These are phyloP conservation scores for Lymantria dispar DNA, from an alignment of 2,888 invertebrate species.

Conservation along the genomic window DNA sequence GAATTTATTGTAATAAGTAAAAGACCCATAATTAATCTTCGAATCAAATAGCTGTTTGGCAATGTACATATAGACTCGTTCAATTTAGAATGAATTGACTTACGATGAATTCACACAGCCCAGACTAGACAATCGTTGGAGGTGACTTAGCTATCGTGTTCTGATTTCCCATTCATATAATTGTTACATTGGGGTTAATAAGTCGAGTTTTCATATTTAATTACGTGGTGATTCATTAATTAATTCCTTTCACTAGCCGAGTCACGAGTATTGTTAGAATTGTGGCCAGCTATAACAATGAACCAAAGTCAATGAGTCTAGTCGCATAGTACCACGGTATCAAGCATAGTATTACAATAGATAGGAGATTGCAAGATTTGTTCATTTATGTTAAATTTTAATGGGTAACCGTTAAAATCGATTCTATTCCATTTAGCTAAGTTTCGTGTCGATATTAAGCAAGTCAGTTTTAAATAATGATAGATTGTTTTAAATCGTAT, in stretches of 20 bases:
- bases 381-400: not conserved
- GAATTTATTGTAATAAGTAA: not conserved
- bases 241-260: slow-evolving; percentile 60
- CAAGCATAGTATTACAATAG: slow-evolving; percentile 16
- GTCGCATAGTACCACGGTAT: slow-evolving; percentile 31
- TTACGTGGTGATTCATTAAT: slow-evolving; percentile 57
- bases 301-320: not conserved
- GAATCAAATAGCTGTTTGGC: not conserved
- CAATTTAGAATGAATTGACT: slow-evolving; percentile 33
- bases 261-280: slow-evolving; percentile 40
- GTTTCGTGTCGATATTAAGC: too few species aligned
- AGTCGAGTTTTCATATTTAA: slow-evolving; percentile 60
- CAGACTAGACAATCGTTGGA: slow-evolving; percentile 33
- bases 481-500: too few species aligned
- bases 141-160: slow-evolving; percentile 38
- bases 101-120: slow-evolving; percentile 43
- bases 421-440: not conserved
- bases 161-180: slow-evolving; percentile 56
- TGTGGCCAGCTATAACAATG: slow-evolving; percentile 43
- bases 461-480: too few species aligned
- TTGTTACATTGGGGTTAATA: slow-evolving; percentile 60
- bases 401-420: not conserved
- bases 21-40: not conserved
- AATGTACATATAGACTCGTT: not conserved
- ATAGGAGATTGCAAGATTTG: not conserved